These are phyloP conservation scores for Plodia interpunctella DNA, from an alignment of 1,140 invertebrate genomes.

Conservation along the genomic window DNA sequence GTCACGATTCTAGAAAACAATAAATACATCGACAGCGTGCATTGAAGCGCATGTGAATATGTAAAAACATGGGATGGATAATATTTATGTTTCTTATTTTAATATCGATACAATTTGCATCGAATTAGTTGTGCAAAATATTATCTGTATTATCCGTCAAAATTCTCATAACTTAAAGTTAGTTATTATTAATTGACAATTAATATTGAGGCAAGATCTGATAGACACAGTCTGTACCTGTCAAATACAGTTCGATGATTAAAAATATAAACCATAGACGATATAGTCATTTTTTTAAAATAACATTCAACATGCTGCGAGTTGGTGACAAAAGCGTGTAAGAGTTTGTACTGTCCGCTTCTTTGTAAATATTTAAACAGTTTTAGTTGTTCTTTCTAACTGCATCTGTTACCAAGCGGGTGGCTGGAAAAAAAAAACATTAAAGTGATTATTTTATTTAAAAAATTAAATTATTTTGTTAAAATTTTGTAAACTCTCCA, in stretches of 20 bases:
- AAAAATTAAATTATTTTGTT: too few species aligned
- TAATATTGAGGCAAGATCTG: background rate
- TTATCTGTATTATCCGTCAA: background rate
- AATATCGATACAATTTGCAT: background rate
- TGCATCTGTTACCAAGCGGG: conserved; percentile 49
- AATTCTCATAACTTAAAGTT: background rate
- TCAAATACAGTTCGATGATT: background rate
- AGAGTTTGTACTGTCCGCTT: conserved; percentile 50
- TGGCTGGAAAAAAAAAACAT: conserved; percentile 42
- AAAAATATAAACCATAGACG: background rate
- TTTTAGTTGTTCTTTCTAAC: conserved; percentile 58
- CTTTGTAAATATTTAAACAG: background rate
- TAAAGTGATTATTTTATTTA: conserved; percentile 5
- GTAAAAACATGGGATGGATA: background rate
- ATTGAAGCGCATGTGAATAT: background rate
- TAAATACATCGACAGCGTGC: conserved; percentile 17
- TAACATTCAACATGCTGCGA: conserved; percentile 16
- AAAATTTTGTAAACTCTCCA: too few species aligned
- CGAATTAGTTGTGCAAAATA: background rate
- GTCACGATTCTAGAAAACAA: conserved; percentile 43
- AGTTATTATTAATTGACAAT: background rate
- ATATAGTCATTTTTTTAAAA: background rate
- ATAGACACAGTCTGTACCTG: background rate
- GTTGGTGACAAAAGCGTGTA: conserved; percentile 30
- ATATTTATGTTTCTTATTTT: background rate